phyloP scores from a whole-genome alignment of 2,888 invertebrate species.

The Lymantria dispar region DNA sequence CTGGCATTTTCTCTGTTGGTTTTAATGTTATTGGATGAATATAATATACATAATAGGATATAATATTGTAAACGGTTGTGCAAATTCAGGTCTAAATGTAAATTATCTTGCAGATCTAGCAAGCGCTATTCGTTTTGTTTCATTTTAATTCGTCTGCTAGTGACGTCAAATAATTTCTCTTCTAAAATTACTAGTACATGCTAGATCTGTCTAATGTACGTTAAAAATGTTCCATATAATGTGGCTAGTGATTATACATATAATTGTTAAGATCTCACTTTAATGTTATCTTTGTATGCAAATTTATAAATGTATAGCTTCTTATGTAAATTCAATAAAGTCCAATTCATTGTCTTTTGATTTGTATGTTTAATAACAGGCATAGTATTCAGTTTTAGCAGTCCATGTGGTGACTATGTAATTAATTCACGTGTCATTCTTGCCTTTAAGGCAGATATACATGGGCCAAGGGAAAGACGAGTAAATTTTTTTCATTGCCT shows the following conservation, averaged over 20 bases:
- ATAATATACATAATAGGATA: background rate
- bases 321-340: conserved; percentile 19
- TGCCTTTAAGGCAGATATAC: too few species aligned
- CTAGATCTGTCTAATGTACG: conserved; percentile 1
- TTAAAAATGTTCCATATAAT: conserved; percentile 13
- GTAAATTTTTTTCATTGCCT: too few species aligned
- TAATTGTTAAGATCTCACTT: conserved; percentile 30
- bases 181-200: background rate
- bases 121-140: background rate
- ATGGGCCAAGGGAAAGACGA: too few species aligned
- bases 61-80: conserved; percentile 26
- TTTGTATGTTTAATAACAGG: background rate
- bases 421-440: too few species aligned
- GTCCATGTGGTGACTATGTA: too few species aligned
- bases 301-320: conserved; percentile 16
- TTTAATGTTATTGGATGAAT: background rate
- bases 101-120: conserved; percentile 6
- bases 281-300: conserved; percentile 21
- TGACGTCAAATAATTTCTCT: too few species aligned
- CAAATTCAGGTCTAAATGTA: conserved; percentile 29
- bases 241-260: conserved; percentile 30
- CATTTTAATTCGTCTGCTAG: too few species aligned
- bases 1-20: background rate
- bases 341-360: conserved; percentile 8
- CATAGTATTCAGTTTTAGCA: background rate